Conservation (phyloP, 2,888 invertebrate species). For the Microplitis manilae region DNA sequence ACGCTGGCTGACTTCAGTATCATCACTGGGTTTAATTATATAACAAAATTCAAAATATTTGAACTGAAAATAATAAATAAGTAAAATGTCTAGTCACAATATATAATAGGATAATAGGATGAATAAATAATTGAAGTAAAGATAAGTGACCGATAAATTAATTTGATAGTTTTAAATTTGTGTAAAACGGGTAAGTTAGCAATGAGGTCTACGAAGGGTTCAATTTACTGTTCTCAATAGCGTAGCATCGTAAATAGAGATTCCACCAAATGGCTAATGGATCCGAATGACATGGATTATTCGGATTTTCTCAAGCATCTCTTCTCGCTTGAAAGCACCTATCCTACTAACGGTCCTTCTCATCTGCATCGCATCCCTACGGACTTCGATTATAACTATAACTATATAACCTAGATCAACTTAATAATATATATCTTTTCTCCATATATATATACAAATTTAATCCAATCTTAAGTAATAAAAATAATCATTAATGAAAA, state of each 20-base stretch:
- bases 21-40: too few relatives aligned
- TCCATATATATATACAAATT: not conserved
- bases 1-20: too few relatives aligned
- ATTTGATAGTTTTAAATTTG: slow-evolving; percentile 9
- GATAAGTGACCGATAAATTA: not conserved
- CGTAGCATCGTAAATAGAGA: slow-evolving; percentile 43
- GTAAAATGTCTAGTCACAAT: too few relatives aligned
- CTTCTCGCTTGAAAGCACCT: slow-evolving; percentile 29
- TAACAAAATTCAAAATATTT: too few relatives aligned
- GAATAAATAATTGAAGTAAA: not conserved
- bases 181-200: slow-evolving; percentile 7
- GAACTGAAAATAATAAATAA: too few relatives aligned
- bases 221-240: slow-evolving; percentile 47
- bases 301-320: slow-evolving; percentile 37
- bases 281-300: slow-evolving; percentile 44
- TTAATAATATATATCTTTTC: not conserved
- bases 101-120: too few relatives aligned
- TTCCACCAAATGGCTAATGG: slow-evolving; percentile 44
- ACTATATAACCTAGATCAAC: not conserved
- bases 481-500: not conserved
- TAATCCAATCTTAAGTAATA: not conserved
- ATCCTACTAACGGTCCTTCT: slow-evolving; percentile 25
- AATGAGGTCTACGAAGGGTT: slow-evolving; percentile 39
- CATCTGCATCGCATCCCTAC: not conserved
- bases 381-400: slow-evolving; percentile 2